Evolutionary conservation across 2,113 vertebrate species (phyloP).

Genomic region (Proterorhinus semilunaris): DNA sequence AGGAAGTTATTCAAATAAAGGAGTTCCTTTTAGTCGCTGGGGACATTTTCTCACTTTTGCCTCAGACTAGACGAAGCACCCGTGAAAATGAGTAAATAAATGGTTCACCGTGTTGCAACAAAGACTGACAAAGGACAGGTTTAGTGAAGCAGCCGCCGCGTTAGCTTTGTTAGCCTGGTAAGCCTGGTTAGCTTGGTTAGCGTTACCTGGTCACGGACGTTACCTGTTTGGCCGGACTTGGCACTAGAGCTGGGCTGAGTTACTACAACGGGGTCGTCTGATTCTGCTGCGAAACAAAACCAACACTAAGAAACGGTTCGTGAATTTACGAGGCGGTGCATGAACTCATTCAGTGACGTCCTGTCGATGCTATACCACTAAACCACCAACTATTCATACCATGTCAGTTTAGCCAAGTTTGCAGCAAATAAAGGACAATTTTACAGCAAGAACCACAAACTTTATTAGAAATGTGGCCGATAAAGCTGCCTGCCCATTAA

Average conservation of each 20-base stretch:
- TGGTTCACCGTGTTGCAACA: not conserved
- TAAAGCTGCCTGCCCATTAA: no score
- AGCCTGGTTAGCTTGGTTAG: not conserved
- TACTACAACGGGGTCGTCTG: conserved; percentile 42
- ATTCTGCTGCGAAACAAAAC: conserved; percentile 52
- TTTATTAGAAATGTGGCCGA: no score
- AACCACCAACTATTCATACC: no score
- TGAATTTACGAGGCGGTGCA: no score
- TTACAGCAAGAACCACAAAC: no score
- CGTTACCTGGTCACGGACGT: conserved; percentile 10
- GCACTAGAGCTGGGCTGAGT: conserved; percentile 52
- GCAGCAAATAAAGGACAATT: no score
- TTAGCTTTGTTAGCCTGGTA: not conserved
- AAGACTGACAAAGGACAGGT: not conserved
- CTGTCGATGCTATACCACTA: no score
- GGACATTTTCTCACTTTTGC: not conserved
- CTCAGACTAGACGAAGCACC: not conserved
- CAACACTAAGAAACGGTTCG: conserved; percentile 25
- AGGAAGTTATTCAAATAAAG: no score
- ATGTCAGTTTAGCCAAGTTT: no score
- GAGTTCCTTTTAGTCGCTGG: no score
- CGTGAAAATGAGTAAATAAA: not conserved
- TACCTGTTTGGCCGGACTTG: conserved; percentile 28
- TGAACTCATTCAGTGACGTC: no score
- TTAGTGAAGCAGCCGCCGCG: conserved; percentile 1